These are phyloP conservation scores for Neolamprologus cancellatus DNA, from an alignment of 2,113 vertebrate genomes.

Conservation along the genomic window DNA sequence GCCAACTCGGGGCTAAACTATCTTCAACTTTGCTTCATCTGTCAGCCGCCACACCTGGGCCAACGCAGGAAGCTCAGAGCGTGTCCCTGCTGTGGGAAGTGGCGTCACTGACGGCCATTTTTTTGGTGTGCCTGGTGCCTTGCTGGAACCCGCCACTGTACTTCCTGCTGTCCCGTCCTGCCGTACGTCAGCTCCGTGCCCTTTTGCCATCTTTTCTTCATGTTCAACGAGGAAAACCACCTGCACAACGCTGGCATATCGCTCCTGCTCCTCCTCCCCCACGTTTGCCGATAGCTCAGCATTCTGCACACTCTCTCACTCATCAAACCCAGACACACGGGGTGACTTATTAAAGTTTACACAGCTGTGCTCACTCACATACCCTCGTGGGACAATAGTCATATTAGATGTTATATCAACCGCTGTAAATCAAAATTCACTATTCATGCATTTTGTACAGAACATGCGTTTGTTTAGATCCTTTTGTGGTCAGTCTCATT, in stretches of 20 bases:
- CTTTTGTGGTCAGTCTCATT: neutral
- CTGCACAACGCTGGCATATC: too few species aligned
- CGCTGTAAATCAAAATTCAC: neutral
- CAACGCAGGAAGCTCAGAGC: neutral
- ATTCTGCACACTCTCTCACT: neutral
- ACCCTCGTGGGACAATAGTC: neutral
- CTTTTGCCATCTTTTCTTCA: too few species aligned
- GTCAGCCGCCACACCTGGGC: neutral
- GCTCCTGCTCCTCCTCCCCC: too few species aligned
- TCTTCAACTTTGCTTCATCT: neutral
- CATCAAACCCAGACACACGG: neutral
- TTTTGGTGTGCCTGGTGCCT: slow-evolving; percentile 60
- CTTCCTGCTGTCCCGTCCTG: slow-evolving; percentile 62
- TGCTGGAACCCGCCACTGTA: slow-evolving; percentile 69
- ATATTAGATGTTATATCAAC: neutral
- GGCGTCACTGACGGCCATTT: slow-evolving; percentile 45
- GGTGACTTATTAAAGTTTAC: slow-evolving; percentile 13
- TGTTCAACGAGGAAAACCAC: too few species aligned
- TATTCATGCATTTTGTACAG: neutral
- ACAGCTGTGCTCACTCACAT: neutral
- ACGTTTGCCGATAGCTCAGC: slow-evolving; percentile 22
- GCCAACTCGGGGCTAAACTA: neutral
- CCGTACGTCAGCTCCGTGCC: slow-evolving; percentile 51
- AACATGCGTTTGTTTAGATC: neutral
- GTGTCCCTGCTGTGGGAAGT: slow-evolving; percentile 61